Conservation (phyloP, 2,797 vertebrate species). For the Chrysocyon brachyurus region DNA sequence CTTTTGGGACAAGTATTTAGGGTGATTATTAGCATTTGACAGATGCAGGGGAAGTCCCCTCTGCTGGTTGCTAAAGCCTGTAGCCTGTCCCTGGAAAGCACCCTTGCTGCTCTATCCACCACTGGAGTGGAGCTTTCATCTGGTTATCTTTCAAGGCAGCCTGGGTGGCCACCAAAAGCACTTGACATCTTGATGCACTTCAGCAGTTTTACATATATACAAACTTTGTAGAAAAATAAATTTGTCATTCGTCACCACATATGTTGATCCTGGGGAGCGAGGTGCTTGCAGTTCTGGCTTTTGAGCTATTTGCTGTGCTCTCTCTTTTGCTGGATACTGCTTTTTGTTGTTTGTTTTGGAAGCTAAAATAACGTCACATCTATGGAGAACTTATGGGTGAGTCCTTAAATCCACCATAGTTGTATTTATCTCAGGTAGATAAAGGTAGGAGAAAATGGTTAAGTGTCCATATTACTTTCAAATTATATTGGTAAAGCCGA, state of each 20-base stretch:
- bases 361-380: conserved; percentile 68
- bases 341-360: conserved; percentile 54
- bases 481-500: conserved; percentile 66
- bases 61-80: conserved; percentile 66
- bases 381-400: conserved; percentile 37
- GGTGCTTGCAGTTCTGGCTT: conserved; percentile 87
- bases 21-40: conserved; percentile 85
- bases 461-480: conserved; percentile 69
- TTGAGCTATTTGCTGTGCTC: conserved; percentile 45
- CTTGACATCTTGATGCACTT: conserved; percentile 99
- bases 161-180: conserved; percentile 99
- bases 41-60: conserved; percentile 78
- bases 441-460: conserved; percentile 72
- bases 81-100: conserved; percentile 81
- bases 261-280: conserved; percentile 96
- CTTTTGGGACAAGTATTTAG: conserved; percentile 81
- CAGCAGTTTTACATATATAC: conserved; percentile 99
- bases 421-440: conserved; percentile 63
- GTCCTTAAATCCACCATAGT: neutral
- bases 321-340: neutral
- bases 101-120: conserved; percentile 86
- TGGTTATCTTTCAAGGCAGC: conserved; percentile 99
- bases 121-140: conserved; percentile 97
- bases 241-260: conserved; percentile 99
- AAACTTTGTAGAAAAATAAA: conserved; percentile 99